Base-by-base conservation (phyloP, 2,113 vertebrate species). In the Pangasianodon hypophthalmus region DNA sequence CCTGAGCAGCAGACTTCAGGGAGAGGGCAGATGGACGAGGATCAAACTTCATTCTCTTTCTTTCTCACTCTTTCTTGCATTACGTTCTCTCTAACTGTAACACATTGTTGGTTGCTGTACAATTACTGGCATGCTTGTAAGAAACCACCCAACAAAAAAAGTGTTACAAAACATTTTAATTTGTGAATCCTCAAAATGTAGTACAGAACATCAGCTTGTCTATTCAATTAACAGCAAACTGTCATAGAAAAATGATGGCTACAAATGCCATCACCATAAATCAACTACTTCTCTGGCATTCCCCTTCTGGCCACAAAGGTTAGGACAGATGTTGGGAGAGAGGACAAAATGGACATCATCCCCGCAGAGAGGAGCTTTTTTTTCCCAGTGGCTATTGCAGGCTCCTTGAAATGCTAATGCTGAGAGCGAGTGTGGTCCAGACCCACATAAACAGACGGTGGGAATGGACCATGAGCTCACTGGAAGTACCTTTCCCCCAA, bases 401-500 rank as follows among this genome's bases (percentile, higher is more conserved):
- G 95, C 95, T 96, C 96, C 97, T 98, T 98, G 98, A 98, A 98
- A 98, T 98, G 98, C 97, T 97, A 98, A 98, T 98, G 95, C 94
- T 94, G 94, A 88, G 95, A 95, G 96, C 96, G 96, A 96, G 96
- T 96, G 95, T 96, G 96, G 97, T 95, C 93, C 92, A 95, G 97
- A 96, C 96, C 96, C 96, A 96, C 97, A 96, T 96, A 96, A 97
- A 44, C 56, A 96, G 96, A 97, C 95, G 96, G 96, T 97, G 97
- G 97, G 97, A 97, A 97, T 96, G 95, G 94, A 94, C 96, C 93
- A 93, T 94, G 94, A 96, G 96, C 96, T 95, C 93, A 92, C 94
- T 19, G 84, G 95, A 96, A 96, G 96, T 96, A 95, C 96, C 24
- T 82, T 87, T 97, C 86, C 90, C 91, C 4, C 90, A 97, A 96